These are phyloP conservation scores for Drepanosiphum platanoidis DNA, from an alignment of 2,888 invertebrate genomes.

Conservation along the genomic window DNA sequence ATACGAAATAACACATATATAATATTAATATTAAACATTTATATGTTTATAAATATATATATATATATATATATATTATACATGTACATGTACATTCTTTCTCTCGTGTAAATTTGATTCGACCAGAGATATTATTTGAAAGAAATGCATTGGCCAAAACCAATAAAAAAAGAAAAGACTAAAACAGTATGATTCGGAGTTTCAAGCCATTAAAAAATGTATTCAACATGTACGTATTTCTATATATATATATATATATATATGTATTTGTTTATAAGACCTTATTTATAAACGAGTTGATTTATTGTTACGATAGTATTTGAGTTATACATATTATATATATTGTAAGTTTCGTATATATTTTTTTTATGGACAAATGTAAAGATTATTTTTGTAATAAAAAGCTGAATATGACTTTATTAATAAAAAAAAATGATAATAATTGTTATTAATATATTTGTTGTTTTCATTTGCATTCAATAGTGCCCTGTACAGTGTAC, in stretches of 20 bases:
- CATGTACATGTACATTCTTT: not conserved
- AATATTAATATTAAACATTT: constrained; percentile 17
- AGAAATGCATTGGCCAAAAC: too few species aligned
- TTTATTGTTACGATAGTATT: constrained; percentile 44
- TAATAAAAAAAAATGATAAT: constrained; percentile 44
- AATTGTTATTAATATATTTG: not conserved
- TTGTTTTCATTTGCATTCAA: not conserved
- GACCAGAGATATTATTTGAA: not conserved
- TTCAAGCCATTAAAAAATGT: too few species aligned
- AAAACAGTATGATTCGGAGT: too few species aligned
- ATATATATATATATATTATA: not conserved
- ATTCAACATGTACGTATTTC: not conserved
- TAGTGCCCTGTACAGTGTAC: too few species aligned
- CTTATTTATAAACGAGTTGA: constrained; percentile 32
- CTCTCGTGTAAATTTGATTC: not conserved
- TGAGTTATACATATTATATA: constrained; percentile 31
- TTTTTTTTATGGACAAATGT: constrained; percentile 51
- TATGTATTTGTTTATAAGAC: constrained; percentile 9
- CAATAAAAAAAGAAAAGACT: too few species aligned
- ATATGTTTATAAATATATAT: not conserved
- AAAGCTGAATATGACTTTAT: constrained; percentile 32
- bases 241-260: not conserved
- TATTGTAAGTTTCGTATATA: constrained; percentile 39
- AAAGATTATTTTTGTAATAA: constrained; percentile 60
- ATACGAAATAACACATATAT: constrained; percentile 35